Evolutionary conservation across 2,797 vertebrate species (phyloP).

Genomic region (Lagocephalus sceleratus): DNA sequence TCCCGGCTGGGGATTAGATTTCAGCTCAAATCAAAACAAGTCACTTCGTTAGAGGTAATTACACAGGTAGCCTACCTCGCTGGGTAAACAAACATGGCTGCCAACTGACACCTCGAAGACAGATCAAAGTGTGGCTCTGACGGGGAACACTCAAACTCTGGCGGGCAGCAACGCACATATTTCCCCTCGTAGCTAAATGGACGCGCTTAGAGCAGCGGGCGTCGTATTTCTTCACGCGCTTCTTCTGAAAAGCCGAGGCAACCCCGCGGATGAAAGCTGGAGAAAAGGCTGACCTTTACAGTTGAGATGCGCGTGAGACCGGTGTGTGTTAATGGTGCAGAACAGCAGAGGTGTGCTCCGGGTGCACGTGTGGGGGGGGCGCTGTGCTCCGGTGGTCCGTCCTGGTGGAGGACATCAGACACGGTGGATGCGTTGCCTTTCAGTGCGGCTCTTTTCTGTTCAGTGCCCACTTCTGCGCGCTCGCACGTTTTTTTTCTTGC

Average conservation of each 20-base stretch:
- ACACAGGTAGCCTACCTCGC: conserved; percentile 72
- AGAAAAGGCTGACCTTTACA: conserved; percentile 47
- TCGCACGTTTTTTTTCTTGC: background rate
- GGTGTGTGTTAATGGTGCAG: conserved; percentile 57
- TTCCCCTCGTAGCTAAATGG: conserved; percentile 1
- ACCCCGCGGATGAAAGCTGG: conserved; percentile 41
- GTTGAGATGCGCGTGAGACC: conserved; percentile 44
- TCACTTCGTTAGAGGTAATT: conserved; percentile 78
- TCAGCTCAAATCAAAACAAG: conserved; percentile 78
- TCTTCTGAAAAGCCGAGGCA: conserved; percentile 5
- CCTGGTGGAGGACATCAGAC: conserved; percentile 28
- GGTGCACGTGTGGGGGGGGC: conserved; percentile 3
- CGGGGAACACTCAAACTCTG: conserved; percentile 41
- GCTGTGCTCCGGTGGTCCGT: conserved; percentile 52
- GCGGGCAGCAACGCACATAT: conserved; percentile 26
- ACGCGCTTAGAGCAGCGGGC: background rate
- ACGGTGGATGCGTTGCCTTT: conserved; percentile 32
- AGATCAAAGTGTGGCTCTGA: conserved; percentile 69
- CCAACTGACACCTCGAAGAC: conserved; percentile 70
- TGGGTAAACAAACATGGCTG: conserved; percentile 76
- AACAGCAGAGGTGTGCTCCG: conserved; percentile 36
- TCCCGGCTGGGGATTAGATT: conserved; percentile 64
- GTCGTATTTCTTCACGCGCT: conserved; percentile 7
- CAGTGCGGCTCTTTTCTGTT: conserved; percentile 20
- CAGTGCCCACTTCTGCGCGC: conserved; percentile 2